phyloP scores from a whole-genome alignment of 2,797 vertebrate species.

The Enteromius radiatus region DNA sequence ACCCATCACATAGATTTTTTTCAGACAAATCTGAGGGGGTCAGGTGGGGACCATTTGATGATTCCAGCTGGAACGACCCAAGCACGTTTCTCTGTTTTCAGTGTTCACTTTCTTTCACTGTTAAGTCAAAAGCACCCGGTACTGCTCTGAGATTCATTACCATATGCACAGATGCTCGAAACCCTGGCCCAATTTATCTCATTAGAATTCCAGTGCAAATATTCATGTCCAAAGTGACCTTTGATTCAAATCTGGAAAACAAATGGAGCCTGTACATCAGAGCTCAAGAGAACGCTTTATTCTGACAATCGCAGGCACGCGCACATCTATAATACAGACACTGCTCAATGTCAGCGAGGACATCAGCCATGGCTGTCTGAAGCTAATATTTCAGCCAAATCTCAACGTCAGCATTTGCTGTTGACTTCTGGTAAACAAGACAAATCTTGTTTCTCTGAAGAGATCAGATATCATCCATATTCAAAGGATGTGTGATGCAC shows the following conservation, averaged over 20 bases:
- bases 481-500: neutral
- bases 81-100: neutral
- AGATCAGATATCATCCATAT: conserved; percentile 5
- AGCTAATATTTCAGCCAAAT: conserved; percentile 36
- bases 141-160: conserved; percentile 5
- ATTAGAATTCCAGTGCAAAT: conserved; percentile 47
- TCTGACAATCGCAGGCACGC: conserved; percentile 39
- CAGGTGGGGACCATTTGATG: no score
- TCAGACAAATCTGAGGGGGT: no score
- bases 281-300: conserved; percentile 37
- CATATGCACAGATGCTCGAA: conserved; percentile 40
- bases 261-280: conserved; percentile 33
- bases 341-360: conserved; percentile 45
- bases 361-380: neutral
- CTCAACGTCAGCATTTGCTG: conserved; percentile 10
- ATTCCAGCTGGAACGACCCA: no score
- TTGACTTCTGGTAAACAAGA: conserved; percentile 11
- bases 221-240: conserved; percentile 53
- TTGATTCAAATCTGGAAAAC: conserved; percentile 50
- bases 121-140: neutral
- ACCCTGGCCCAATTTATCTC: conserved; percentile 15
- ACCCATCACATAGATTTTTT: no score
- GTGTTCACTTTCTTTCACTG: neutral
- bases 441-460: neutral
- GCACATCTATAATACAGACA: conserved; percentile 24